These are phyloP conservation scores for Andrena trimmerana DNA, from an alignment of 2,888 invertebrate species.

Conservation along the genomic window DNA sequence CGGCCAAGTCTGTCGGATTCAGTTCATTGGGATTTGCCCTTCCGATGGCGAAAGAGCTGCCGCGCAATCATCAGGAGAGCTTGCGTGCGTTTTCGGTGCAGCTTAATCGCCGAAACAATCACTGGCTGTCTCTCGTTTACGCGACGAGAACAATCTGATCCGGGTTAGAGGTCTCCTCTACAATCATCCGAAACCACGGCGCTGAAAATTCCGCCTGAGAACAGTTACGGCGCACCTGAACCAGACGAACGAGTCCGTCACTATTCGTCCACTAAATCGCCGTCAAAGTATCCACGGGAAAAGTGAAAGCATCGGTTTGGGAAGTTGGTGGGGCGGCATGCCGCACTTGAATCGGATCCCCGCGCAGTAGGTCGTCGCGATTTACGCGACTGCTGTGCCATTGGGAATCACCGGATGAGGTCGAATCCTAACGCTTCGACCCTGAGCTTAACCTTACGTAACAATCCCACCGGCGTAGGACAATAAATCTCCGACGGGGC, in stretches of 20 bases:
- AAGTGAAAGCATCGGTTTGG: slow-evolving; percentile 28
- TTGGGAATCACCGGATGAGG: slow-evolving; percentile 50
- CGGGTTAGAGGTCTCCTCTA: not conserved
- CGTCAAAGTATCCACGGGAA: slow-evolving; percentile 2
- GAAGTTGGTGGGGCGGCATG: slow-evolving; percentile 19
- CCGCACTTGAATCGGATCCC: slow-evolving; percentile 8
- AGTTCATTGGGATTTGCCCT: slow-evolving; percentile 30
- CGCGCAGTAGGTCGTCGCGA: slow-evolving; percentile 44
- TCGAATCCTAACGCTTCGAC: slow-evolving; percentile 68
- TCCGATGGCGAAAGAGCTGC: not conserved
- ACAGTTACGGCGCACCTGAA: slow-evolving; percentile 21
- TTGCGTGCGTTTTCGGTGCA: slow-evolving; percentile 36
- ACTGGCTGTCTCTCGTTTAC: slow-evolving; percentile 47
- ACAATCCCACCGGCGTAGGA: slow-evolving; percentile 55
- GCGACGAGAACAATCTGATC: not conserved
- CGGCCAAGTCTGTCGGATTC: slow-evolving; percentile 31
- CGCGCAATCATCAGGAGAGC: slow-evolving; percentile 40
- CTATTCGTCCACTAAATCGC: too few relatives aligned
- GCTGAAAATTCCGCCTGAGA: not conserved
- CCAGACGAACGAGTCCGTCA: too few relatives aligned
- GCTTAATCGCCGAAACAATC: slow-evolving; percentile 44
- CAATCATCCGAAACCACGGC: slow-evolving; percentile 1
- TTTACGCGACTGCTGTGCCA: slow-evolving; percentile 61
- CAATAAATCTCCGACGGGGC: slow-evolving; percentile 66
- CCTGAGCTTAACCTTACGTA: slow-evolving; percentile 72